phyloP scores from a whole-genome alignment of 1,140 invertebrate species.

The Caenorhabditis inopinata region DNA sequence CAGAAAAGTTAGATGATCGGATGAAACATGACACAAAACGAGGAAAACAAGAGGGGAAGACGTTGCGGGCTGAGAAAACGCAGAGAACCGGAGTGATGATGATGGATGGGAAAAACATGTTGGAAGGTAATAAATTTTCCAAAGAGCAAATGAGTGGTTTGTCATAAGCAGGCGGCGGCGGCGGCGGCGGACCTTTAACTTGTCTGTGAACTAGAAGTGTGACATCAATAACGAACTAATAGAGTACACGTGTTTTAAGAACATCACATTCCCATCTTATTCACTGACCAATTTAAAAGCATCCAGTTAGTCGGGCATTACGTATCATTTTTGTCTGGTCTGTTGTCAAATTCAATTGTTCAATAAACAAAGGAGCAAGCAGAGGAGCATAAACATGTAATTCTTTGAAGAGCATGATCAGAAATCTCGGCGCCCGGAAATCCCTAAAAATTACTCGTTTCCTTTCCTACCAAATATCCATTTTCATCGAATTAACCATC shows the following conservation, averaged over 20 bases:
- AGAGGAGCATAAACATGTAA: neutral
- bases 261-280: neutral
- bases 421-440: conserved; percentile 25
- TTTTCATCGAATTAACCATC: neutral
- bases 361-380: neutral
- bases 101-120: conserved; percentile 17
- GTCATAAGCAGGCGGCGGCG: conserved; percentile 4
- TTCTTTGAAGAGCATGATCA: neutral
- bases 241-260: neutral
- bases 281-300: neutral
- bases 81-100: conserved; percentile 27
- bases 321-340: neutral
- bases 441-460: no score
- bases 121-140: conserved; percentile 27
- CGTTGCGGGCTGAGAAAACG: conserved; percentile 26
- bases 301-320: neutral
- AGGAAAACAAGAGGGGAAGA: neutral
- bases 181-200: neutral
- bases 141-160: conserved; percentile 33
- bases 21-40: neutral
- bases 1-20: neutral
- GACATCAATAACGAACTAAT: conserved; percentile 6
- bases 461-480: no score
- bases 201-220: neutral
- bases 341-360: neutral